phyloP scores from a whole-genome alignment of 2,113 vertebrate genomes.

The Plotosus lineatus region DNA sequence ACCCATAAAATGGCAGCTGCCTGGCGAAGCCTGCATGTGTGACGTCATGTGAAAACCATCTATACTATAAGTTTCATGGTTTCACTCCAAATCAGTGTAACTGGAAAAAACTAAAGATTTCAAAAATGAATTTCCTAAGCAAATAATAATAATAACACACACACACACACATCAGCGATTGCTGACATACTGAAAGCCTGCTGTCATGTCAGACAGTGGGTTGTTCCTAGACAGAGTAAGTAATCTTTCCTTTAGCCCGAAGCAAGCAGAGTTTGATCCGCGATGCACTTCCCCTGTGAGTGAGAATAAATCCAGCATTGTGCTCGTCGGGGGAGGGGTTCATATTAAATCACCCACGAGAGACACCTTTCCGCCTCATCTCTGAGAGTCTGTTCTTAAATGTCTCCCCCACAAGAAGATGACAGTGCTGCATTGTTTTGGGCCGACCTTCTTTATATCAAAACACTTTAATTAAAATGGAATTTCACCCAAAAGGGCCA shows the following conservation, averaged over 20 bases:
- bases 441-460: background rate
- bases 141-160: no score
- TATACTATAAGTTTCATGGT: no score
- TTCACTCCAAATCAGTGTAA: constrained; percentile 8
- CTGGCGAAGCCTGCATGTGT: no score
- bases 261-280: constrained; percentile 28
- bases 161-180: background rate
- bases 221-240: constrained; percentile 31
- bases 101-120: background rate
- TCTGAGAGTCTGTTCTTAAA: constrained; percentile 26
- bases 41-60: no score
- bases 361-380: constrained; percentile 35
- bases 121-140: constrained; percentile 9
- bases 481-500: constrained; percentile 14
- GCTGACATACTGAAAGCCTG: constrained; percentile 20
- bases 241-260: constrained; percentile 40
- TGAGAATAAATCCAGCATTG: constrained; percentile 46
- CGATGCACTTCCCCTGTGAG: background rate
- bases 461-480: constrained; percentile 41
- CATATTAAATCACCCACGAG: constrained; percentile 43
- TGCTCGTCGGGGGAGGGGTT: constrained; percentile 27
- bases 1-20: no score
- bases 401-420: constrained; percentile 14
- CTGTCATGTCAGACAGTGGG: constrained; percentile 36
- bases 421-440: constrained; percentile 31